These are phyloP conservation scores for Orthosia gothica DNA, from an alignment of 2,888 invertebrate genomes.

Conservation along the genomic window DNA sequence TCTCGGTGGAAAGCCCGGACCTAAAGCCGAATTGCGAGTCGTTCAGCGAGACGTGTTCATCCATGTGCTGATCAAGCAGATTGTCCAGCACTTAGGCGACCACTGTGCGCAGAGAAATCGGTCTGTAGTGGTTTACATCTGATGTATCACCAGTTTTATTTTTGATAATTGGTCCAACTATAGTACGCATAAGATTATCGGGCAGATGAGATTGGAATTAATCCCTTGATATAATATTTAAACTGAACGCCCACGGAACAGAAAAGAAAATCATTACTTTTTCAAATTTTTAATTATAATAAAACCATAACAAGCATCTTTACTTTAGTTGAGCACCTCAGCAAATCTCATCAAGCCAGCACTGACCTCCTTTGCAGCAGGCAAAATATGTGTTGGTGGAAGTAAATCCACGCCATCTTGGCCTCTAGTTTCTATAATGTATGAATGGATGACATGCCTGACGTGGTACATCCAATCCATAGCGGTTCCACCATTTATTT, in stretches of 20 bases:
- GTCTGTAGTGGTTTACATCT: no score
- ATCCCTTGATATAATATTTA: not conserved
- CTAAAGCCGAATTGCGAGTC: no score
- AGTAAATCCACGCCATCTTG: constrained; percentile 3
- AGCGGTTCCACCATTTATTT: constrained; percentile 33
- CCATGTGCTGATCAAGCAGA: no score
- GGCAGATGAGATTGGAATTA: no score
- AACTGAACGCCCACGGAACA: no score
- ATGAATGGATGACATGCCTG: constrained; percentile 23
- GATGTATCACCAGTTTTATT: no score
- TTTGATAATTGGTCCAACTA: no score
- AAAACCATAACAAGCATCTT: not conserved
- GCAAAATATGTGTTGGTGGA: constrained; percentile 7
- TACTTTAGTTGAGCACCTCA: not conserved
- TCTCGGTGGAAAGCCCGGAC: no score
- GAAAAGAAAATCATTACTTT: not conserved
- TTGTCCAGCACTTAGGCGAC: no score
- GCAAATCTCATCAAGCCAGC: constrained; percentile 31
- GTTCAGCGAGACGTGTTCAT: no score
- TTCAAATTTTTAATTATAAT: not conserved
- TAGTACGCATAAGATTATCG: no score
- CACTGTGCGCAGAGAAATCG: no score
- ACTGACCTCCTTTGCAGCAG: constrained; percentile 36
- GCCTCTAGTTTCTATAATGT: constrained; percentile 44
- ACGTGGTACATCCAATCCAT: constrained; percentile 48